Evolutionary conservation across 2,113 vertebrate species (phyloP).

Genomic region (Zapus hudsonius): DNA sequence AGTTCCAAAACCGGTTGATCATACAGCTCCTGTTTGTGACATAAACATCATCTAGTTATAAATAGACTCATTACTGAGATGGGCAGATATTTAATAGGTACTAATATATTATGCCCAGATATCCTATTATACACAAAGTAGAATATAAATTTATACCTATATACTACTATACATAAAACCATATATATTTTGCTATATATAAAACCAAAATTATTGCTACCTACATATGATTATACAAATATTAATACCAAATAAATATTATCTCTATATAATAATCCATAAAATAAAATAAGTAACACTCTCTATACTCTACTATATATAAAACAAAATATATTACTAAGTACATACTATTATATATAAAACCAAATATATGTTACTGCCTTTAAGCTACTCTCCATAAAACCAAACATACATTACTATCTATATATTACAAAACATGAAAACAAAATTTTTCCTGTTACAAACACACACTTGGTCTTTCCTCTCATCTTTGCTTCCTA

Average conservation of each 20-base stretch:
- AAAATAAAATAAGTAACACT: too few relatives aligned
- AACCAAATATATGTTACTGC: too few relatives aligned
- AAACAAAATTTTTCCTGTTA: neutral
- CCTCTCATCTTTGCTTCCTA: neutral
- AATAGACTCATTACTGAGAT: neutral
- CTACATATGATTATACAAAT: too few relatives aligned
- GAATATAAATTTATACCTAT: too few relatives aligned
- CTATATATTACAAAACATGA: neutral
- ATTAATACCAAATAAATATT: too few relatives aligned
- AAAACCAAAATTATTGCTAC: slow-evolving; percentile 25
- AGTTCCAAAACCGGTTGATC: neutral
- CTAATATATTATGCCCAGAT: neutral
- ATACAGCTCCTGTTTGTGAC: neutral
- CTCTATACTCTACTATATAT: too few relatives aligned
- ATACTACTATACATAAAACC: too few relatives aligned
- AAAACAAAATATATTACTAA: neutral
- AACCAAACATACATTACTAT: too few relatives aligned
- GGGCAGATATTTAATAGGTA: neutral
- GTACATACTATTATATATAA: neutral
- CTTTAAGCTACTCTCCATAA: too few relatives aligned
- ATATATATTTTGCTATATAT: neutral
- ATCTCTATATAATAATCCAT: too few relatives aligned
- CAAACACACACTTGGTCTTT: neutral
- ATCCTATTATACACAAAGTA: too few relatives aligned
- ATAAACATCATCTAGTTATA: neutral